Base-by-base conservation (phyloP, 2,888 invertebrate genomes). In the Halocaridina rubra region DNA sequence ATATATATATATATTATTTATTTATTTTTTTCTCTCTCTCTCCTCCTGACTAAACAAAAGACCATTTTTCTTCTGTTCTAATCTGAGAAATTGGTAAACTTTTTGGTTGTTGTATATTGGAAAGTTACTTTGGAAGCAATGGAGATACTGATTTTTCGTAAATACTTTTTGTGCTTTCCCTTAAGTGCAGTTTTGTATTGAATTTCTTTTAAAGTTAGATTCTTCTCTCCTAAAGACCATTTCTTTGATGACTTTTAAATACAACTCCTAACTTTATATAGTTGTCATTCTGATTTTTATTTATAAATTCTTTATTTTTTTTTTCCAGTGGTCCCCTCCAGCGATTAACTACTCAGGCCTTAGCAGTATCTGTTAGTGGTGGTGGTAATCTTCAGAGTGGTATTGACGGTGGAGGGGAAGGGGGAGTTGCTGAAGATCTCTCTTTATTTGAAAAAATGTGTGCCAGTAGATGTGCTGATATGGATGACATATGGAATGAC, bases 401-500 rank as follows among this genome's bases (percentile, higher is more conserved):
- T 7, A 30, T 80, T 29, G 84, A 80, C 19, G 84, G 84, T 1
- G 84, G 84, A 27, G 80, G 79, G 8, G 84, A 80, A 46, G 75
- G 61, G 4, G 80, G 74, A 10, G 75, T 74, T 32, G 27, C 24
- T 16, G 79, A 32, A 16, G 79, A 84, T 33, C 82, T 59, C 22
- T 72, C 79, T 29, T 32, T 84, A 30, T 86, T 86, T 57, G 86
- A 86, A 72, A 80, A 86, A 61, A 74, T 86, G 75, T 86, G 86
- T 71, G 30, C 86, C 5, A 72, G 61, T 59, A 72, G 82, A 4
- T n/a, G 75, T 39, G 24, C 32, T 16, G 72, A 78, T 53, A 80
- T 80, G 39, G 82, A 78, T 32, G 81, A 86, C 10, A 76, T 86
- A 33, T 86, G 86, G 86, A 80, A 57, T n/a, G 82, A 80, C 32